Conservation (phyloP, 1,140 invertebrate genomes). For the Dendrolimus punctatus region DNA sequence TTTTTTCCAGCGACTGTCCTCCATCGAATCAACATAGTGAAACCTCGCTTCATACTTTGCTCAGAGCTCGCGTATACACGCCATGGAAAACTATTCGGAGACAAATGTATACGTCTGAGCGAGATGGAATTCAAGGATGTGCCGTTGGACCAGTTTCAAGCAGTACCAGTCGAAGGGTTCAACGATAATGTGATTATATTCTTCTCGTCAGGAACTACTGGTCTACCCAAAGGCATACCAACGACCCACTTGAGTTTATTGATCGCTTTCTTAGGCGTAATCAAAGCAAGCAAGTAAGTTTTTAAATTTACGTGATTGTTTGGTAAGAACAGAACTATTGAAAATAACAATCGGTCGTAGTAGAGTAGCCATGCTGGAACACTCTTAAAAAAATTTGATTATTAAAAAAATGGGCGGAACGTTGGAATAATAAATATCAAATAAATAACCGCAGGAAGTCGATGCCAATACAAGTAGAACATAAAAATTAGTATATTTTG, state of each 20-base stretch:
- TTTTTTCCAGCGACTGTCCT: conserved; percentile 2
- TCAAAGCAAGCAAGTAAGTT: neutral
- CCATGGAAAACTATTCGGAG: conserved; percentile 1
- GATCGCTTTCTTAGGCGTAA: neutral
- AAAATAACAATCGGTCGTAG: no score
- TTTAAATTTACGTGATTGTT: neutral
- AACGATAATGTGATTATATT: conserved; percentile 70
- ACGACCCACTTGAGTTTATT: conserved; percentile 16
- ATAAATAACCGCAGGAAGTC: no score
- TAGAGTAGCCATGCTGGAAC: no score
- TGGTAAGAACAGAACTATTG: neutral
- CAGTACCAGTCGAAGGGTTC: conserved; percentile 17
- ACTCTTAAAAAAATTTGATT: no score
- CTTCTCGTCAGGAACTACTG: conserved; percentile 69
- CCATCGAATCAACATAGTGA: conserved; percentile 5
- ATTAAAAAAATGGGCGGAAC: no score
- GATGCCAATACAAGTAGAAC: no score
- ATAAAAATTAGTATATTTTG: no score
- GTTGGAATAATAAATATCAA: no score
- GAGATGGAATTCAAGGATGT: conserved; percentile 1
- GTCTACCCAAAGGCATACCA: conserved; percentile 17
- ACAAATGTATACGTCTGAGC: neutral
- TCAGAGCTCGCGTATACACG: conserved; percentile 2
- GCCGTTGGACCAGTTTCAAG: conserved; percentile 9
- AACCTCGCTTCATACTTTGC: conserved; percentile 8